Evolutionary conservation across 1,140 invertebrate genomes (phyloP).

Genomic region (Bombus superbus): DNA sequence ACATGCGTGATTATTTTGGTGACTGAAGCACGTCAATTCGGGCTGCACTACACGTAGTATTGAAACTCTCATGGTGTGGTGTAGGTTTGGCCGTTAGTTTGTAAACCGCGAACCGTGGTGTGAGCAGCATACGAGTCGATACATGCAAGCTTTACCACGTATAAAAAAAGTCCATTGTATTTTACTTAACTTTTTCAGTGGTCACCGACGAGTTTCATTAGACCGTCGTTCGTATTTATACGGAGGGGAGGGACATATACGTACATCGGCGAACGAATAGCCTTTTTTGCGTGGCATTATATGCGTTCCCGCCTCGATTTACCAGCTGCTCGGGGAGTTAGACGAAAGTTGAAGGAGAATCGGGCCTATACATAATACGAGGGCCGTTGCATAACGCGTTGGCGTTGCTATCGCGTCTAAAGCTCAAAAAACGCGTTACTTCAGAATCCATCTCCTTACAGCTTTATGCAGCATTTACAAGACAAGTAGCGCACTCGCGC

Average conservation of each 20-base stretch:
- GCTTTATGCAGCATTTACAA: background rate
- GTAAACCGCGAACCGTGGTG: background rate
- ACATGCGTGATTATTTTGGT: background rate
- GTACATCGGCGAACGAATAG: slow-evolving; percentile 18
- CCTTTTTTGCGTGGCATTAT: slow-evolving; percentile 24
- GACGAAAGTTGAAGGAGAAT: slow-evolving; percentile 17
- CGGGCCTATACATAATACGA: background rate
- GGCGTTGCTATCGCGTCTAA: slow-evolving; percentile 2
- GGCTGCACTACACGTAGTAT: background rate
- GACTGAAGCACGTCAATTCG: background rate
- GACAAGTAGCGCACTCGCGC: too few relatives aligned
- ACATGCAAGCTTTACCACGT: background rate
- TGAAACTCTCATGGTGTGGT: background rate
- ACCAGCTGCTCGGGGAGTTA: slow-evolving; percentile 1
- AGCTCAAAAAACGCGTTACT: slow-evolving; percentile 27
- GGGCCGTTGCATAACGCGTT: background rate
- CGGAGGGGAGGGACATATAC: background rate
- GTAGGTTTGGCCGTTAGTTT: background rate
- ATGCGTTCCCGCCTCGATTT: slow-evolving; percentile 25
- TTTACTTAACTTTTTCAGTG: slow-evolving; percentile 40
- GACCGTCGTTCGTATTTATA: slow-evolving; percentile 38
- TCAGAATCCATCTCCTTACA: slow-evolving; percentile 14
- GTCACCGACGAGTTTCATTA: slow-evolving; percentile 31
- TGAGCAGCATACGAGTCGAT: slow-evolving; percentile 20
- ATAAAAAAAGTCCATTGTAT: slow-evolving; percentile 8